Conservation (phyloP, 2,888 invertebrate genomes). For the Antitype chi region DNA sequence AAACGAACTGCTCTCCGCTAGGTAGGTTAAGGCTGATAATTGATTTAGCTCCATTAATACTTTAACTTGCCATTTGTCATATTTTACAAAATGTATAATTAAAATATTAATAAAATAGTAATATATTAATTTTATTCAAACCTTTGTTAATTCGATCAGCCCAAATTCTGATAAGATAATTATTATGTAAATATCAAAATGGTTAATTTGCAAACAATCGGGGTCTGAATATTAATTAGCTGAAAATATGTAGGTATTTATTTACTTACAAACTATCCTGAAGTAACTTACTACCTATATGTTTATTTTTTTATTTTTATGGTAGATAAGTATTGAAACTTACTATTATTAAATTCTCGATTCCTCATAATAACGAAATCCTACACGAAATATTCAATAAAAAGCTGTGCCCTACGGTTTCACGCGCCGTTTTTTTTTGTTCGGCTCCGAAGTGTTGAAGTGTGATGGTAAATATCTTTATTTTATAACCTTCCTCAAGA, state of each 20-base stretch:
- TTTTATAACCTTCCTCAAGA: neutral
- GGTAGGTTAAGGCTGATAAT: neutral
- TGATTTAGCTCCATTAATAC: neutral
- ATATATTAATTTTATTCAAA: neutral
- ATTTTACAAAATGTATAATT: neutral
- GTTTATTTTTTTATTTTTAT: no score
- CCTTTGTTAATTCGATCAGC: neutral
- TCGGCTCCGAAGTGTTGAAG: neutral
- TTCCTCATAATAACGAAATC: neutral
- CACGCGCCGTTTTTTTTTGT: neutral
- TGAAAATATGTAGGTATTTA: neutral
- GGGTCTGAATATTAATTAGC: constrained; percentile 1
- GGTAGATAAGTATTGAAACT: no score
- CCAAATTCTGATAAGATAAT: constrained; percentile 1
- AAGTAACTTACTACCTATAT: neutral
- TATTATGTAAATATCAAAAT: neutral
- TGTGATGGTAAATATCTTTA: neutral
- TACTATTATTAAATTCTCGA: neutral
- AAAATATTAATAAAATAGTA: neutral
- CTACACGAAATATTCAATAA: neutral
- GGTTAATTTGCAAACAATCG: constrained; percentile 8
- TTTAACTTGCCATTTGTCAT: neutral
- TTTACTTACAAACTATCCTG: neutral
- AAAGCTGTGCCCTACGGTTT: neutral
- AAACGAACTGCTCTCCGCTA: neutral